Conservation (phyloP, 2,113 vertebrate species). For the Synodontis membranacea region DNA sequence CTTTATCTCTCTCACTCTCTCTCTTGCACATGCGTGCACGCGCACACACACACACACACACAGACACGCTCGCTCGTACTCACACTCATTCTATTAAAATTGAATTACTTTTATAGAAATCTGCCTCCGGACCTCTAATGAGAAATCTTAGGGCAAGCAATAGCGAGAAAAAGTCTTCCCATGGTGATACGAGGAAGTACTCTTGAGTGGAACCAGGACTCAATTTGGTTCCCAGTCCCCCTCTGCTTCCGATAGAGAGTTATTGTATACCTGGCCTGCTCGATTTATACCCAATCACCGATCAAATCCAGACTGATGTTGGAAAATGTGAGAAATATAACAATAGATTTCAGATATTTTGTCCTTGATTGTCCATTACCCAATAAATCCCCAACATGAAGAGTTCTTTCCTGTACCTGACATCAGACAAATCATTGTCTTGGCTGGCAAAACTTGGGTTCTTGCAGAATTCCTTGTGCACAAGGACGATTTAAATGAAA, state of each 20-base stretch:
- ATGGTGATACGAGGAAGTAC: background rate
- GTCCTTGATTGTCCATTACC: background rate
- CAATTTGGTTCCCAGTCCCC: background rate
- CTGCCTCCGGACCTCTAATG: background rate
- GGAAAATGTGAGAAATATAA: background rate
- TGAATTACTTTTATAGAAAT: conserved; percentile 7
- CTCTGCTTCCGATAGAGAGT: background rate
- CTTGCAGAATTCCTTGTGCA: background rate
- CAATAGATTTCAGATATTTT: background rate
- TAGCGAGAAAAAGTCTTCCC: background rate
- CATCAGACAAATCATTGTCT: background rate
- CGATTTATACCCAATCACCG: background rate
- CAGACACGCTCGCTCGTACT: background rate
- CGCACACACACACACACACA: background rate
- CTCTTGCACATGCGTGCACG: too few relatives aligned
- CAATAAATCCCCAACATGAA: background rate
- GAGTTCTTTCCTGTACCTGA: background rate
- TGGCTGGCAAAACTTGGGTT: background rate
- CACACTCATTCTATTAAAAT: background rate
- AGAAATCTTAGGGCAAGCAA: background rate
- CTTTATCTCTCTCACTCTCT: too few relatives aligned
- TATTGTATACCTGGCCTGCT: conserved; percentile 10
- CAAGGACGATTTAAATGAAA: background rate
- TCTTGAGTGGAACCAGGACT: conserved; percentile 8
- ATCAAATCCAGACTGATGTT: conserved; percentile 8